Conservation (phyloP, 2,888 invertebrate species). For the Venusia cambrica region DNA sequence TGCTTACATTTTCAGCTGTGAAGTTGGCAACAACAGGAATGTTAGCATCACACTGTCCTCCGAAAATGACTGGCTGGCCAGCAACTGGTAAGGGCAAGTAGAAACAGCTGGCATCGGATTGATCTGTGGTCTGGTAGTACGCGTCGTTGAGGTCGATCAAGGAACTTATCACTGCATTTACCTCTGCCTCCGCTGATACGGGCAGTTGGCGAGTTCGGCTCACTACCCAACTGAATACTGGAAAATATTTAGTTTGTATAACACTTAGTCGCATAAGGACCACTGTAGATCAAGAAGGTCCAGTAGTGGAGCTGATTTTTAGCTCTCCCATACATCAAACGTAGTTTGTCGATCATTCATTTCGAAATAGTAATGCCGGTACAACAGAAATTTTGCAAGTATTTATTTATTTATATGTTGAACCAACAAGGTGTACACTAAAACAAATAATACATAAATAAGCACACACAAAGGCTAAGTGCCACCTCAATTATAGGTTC, state of each 20-base stretch:
- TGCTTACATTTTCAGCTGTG: slow-evolving; percentile 46
- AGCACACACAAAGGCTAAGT: too few species aligned
- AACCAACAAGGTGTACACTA: too few species aligned
- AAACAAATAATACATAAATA: too few species aligned
- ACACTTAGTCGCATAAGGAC: too few species aligned
- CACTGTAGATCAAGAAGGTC: too few species aligned
- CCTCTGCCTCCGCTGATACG: slow-evolving; percentile 29
- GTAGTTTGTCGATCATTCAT: too few species aligned
- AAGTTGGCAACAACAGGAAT: slow-evolving; percentile 44
- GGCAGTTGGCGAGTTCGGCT: slow-evolving; percentile 48
- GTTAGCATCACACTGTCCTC: slow-evolving; percentile 45
- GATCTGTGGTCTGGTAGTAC: slow-evolving; percentile 42
- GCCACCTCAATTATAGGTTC: too few species aligned
- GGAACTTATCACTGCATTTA: slow-evolving; percentile 41
- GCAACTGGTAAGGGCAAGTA: slow-evolving; percentile 41
- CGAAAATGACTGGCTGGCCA: slow-evolving; percentile 41
- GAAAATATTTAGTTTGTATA: slow-evolving; percentile 11
- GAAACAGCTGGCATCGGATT: slow-evolving; percentile 47
- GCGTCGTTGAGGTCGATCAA: slow-evolving; percentile 41
- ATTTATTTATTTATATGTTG: too few species aligned
- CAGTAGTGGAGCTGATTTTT: too few species aligned
- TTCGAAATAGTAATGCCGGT: too few species aligned
- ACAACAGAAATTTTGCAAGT: too few species aligned
- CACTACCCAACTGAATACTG: slow-evolving; percentile 68
- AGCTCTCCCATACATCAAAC: too few species aligned